These are phyloP conservation scores for Peromyscus eremicus DNA, from an alignment of 2,797 vertebrate species.

Conservation along the genomic window DNA sequence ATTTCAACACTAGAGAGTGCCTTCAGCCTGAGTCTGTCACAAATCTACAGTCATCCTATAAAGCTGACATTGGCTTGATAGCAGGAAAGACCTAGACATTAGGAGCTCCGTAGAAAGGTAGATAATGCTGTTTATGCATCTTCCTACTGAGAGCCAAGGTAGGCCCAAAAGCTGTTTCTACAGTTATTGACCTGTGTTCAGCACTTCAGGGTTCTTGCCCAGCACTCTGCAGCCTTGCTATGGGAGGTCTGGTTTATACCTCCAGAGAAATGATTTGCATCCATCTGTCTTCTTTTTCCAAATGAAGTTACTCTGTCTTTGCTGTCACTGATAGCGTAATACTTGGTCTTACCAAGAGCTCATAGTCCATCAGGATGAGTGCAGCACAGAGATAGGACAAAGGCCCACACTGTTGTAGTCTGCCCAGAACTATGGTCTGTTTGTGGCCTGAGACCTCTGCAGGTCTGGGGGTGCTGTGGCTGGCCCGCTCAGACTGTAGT, in stretches of 20 bases:
- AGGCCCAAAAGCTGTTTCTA: background rate
- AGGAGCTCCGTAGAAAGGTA: background rate
- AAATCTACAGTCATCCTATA: background rate
- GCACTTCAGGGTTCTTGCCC: background rate
- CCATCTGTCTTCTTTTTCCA: background rate
- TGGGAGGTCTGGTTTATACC: background rate
- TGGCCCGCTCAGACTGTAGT: background rate
- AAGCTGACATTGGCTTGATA: background rate
- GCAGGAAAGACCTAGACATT: background rate
- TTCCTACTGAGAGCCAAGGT: background rate
- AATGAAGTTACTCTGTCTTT: background rate
- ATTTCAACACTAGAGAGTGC: constrained; percentile 11
- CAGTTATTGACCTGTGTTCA: background rate
- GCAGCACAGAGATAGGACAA: background rate
- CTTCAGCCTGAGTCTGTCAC: background rate
- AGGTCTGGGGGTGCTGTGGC: background rate
- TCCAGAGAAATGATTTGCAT: background rate
- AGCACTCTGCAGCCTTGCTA: background rate
- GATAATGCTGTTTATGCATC: background rate
- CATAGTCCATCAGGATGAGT: background rate
- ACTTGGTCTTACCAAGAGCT: background rate
- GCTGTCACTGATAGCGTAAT: background rate
- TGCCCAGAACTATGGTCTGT: background rate
- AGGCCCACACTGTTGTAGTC: background rate
- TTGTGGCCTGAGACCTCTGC: background rate